phyloP scores from a whole-genome alignment of 2,113 vertebrate species.

The Rhinolophus ferrumequinum region DNA sequence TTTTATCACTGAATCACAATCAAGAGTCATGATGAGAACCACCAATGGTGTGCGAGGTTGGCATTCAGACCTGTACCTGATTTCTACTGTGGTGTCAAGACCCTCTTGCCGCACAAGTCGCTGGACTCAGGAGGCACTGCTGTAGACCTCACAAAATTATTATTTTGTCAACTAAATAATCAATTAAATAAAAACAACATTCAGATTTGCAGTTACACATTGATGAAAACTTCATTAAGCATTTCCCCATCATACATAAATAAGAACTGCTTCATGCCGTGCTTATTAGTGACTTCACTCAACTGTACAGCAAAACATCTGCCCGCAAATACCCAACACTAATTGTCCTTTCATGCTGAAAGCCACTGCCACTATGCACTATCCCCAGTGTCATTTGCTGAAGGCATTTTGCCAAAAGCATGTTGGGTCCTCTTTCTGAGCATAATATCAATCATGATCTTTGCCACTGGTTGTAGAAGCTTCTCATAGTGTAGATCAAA shows the following conservation, averaged over 20 bases:
- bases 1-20: not conserved
- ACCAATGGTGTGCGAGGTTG: not conserved
- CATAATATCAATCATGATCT: not conserved
- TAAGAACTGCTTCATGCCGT: not conserved
- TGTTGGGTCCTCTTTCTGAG: not conserved
- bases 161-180: no score
- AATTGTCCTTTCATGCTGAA: not conserved
- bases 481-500: not conserved
- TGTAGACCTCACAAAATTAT: not conserved
- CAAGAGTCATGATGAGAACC: not conserved
- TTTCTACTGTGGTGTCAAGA: not conserved
- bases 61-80: not conserved
- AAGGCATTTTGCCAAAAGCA: constrained; percentile 28
- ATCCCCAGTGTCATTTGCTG: not conserved
- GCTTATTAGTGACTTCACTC: not conserved
- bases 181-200: not conserved
- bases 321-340: not conserved
- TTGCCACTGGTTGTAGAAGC: not conserved
- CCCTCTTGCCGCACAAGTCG: not conserved
- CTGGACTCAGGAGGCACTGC: not conserved
- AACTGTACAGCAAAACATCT: not conserved
- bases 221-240: not conserved
- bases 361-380: not conserved
- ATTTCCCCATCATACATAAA: not conserved
- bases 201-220: not conserved